Evolutionary conservation across 2,888 invertebrate species (phyloP).

Genomic region (Rapana venosa): DNA sequence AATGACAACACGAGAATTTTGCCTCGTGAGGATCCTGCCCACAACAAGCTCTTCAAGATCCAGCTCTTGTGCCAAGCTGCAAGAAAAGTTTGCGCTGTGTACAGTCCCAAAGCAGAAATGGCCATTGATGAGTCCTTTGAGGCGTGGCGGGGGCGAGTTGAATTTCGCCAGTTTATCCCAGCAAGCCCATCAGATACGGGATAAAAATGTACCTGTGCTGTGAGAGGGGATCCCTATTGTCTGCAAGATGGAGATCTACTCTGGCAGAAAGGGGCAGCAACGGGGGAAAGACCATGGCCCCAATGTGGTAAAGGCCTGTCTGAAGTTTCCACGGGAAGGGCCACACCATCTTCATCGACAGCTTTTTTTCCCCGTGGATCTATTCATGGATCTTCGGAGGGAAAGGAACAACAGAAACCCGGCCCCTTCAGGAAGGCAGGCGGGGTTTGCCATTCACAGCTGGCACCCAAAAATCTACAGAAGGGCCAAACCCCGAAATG

Average conservation of each 20-base stretch:
- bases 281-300: too few species aligned
- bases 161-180: constrained; percentile 16
- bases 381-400: not conserved
- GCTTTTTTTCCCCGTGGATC: not conserved
- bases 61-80: constrained; percentile 3
- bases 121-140: constrained; percentile 16
- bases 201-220: constrained; percentile 28
- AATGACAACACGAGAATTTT: not conserved
- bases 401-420: not conserved
- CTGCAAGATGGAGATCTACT: not conserved
- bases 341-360: too few species aligned
- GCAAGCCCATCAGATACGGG: constrained; percentile 20
- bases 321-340: too few species aligned
- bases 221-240: not conserved
- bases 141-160: constrained; percentile 22
- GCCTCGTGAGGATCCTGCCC: constrained; percentile 6
- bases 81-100: not conserved
- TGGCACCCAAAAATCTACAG: not conserved
- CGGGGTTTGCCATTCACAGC: not conserved
- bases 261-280: constrained; percentile 4
- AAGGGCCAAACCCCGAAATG: not conserved
- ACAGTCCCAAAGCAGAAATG: not conserved
- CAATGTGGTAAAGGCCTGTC: too few species aligned
- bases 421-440: constrained; percentile 7
- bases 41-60: constrained; percentile 33